phyloP scores from a whole-genome alignment of 2,888 invertebrate genomes.

The Eupithecia subumbrata region DNA sequence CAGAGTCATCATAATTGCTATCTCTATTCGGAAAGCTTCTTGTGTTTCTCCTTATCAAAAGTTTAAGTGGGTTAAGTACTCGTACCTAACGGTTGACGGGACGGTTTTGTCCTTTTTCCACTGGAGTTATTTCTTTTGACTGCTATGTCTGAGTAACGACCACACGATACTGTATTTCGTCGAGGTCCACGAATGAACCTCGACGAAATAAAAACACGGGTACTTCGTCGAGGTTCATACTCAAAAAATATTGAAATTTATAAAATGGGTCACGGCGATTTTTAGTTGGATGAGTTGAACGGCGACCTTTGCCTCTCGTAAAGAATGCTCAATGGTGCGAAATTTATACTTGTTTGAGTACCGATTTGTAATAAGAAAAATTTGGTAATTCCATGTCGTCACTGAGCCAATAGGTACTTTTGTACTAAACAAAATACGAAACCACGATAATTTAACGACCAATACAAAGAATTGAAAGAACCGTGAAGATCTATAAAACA shows the following conservation, averaged over 20 bases:
- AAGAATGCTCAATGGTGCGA: slow-evolving; percentile 61
- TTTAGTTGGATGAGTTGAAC: slow-evolving; percentile 52
- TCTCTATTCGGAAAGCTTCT: slow-evolving; percentile 4
- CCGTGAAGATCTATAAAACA: slow-evolving; percentile 15
- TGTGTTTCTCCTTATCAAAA: background rate
- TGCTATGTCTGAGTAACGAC: background rate
- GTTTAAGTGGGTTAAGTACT: background rate
- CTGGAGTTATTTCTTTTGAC: background rate
- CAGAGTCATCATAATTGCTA: slow-evolving; percentile 7
- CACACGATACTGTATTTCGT: background rate
- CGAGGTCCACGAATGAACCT: no score
- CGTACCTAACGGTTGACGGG: background rate
- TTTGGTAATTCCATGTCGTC: slow-evolving; percentile 60
- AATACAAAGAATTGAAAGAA: slow-evolving; percentile 21
- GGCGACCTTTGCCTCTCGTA: slow-evolving; percentile 61
- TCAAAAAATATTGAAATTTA: slow-evolving; percentile 25
- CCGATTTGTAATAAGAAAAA: slow-evolving; percentile 62
- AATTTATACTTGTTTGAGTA: slow-evolving; percentile 58
- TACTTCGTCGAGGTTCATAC: no score
- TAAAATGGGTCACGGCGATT: slow-evolving; percentile 46
- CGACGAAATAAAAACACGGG: background rate
- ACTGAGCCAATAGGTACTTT: slow-evolving; percentile 42
- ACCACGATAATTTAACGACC: slow-evolving; percentile 10
- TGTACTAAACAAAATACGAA: background rate
- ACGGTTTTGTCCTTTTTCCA: slow-evolving; percentile 36